A percentile compares a stretch with the other conserved stretches of the same genome.
These are phyloP conservation scores for Lacerta bilineata DNA, from an alignment of 2,797 vertebrate genomes.

Conservation along the genomic window DNA sequence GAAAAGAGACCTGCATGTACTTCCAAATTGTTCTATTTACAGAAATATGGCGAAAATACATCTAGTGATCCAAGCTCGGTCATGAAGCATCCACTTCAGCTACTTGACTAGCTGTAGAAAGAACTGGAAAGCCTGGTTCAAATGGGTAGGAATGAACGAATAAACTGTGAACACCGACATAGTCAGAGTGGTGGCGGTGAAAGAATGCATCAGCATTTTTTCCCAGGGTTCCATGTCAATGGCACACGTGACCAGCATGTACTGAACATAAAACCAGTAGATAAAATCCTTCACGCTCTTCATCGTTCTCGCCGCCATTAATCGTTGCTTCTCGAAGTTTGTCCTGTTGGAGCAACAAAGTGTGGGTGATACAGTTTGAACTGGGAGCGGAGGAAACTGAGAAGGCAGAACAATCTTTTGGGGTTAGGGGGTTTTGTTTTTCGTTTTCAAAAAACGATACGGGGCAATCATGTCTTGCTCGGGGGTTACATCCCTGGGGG, in stretches of 20 bases:
- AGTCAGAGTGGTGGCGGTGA: constrained; percentile 80
- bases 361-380: background rate
- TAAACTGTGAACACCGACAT: constrained; percentile 89
- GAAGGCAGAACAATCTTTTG: background rate
- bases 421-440: no score
- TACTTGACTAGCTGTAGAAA: constrained; percentile 83
- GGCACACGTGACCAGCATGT: constrained; percentile 89
- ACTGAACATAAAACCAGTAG: constrained; percentile 92
- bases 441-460: no score
- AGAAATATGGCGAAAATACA: constrained; percentile 5
- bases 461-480: no score
- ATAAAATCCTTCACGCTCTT: constrained; percentile 83
- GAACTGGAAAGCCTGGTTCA: constrained; percentile 83
- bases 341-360: constrained; percentile 5
- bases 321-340: background rate
- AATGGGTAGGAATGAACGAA: constrained; percentile 83
- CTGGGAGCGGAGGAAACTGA: background rate
- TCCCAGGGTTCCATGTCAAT: constrained; percentile 94
- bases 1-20: background rate
- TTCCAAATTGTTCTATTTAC: constrained; percentile 29
- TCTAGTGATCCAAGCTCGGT: background rate
- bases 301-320: constrained; percentile 78
- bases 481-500: no score
- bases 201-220: constrained; percentile 86
- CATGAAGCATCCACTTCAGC: constrained; percentile 77